Evolutionary conservation across 2,113 vertebrate genomes (phyloP), one percentile per base, ranked within the genome.

Genomic region (Callospermophilus lateralis): DNA sequence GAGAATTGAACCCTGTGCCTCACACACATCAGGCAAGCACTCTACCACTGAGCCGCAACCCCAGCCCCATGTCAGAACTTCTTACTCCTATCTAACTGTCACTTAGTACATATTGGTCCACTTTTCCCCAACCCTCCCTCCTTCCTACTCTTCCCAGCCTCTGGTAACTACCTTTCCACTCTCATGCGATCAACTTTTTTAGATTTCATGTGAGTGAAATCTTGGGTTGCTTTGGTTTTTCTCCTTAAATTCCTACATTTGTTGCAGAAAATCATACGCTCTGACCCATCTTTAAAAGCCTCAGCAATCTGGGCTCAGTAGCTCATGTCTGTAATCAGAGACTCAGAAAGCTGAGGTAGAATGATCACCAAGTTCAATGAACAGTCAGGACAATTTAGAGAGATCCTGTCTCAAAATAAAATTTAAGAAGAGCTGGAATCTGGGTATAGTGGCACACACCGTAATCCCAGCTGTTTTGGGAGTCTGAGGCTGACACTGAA

Each of bases 171-270:
- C 55, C 55, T 63, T 32, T 81, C 79, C 39, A 39, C n/a, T 63
- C 19, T 24, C 26, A 11, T 83, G 55, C 9, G 53, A 81, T 61
- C 8, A 63, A 10, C n/a, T 42, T 63, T 37, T 39, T 83, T 30
- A 83, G n/a, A 42, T 61, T 83, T 26, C 17, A 63, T 51, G 13
- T 84, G 28, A 67, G 6, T 48, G 30, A 48, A 9, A 48, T 26
- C 98, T 99, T 98, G 98, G 22, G 99, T 99, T 73, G 99, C 93
- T 89, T 98, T 98, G 91, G 99, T 97, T 98, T 61, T 99, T 99
- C 92, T 99, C 99, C 84, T 99, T 98, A 74, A 99, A 99, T 81
- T 99, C 99, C 95, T 99, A 99, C 99, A 99, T 99, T 98, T 99
- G 98, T 95, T 99, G 99, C 96, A 99, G 98, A 91, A 99, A 97